A percentile compares a stretch with the other conserved stretches of the same genome.
phyloP scores from a whole-genome alignment of 2,888 invertebrate genomes.

The Mesopsocus fuscifrons region DNA sequence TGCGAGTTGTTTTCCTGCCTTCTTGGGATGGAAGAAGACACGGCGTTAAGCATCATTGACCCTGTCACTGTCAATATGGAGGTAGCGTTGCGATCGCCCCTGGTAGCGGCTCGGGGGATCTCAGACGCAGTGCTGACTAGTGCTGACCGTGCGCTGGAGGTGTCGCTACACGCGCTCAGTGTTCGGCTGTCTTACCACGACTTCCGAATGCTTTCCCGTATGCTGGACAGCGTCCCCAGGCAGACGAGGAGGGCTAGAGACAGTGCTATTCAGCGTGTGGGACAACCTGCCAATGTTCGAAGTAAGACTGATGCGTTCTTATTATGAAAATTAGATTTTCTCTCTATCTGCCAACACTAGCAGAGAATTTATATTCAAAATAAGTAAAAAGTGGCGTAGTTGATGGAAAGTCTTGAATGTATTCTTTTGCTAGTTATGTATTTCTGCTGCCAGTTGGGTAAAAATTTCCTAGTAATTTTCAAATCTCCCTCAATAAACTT shows the following conservation, averaged over 20 bases:
- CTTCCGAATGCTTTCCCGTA: slow-evolving; percentile 75
- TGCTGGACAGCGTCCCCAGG: slow-evolving; percentile 69
- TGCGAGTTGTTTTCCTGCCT: slow-evolving; percentile 88
- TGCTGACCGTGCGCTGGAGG: slow-evolving; percentile 23
- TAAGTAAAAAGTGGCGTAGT: too few species aligned
- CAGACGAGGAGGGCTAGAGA: slow-evolving; percentile 45
- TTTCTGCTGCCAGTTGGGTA: too few species aligned
- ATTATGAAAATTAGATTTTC: too few species aligned
- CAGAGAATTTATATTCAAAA: too few species aligned
- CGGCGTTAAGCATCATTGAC: slow-evolving; percentile 85
- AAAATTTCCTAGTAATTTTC: too few species aligned
- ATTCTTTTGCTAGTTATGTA: slow-evolving; percentile 11
- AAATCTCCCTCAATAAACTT: too few species aligned
- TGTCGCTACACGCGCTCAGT: slow-evolving; percentile 52
- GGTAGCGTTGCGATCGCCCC: slow-evolving; percentile 22
- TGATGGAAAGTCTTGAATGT: slow-evolving; percentile 11
- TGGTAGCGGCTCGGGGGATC: background rate
- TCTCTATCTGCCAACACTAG: too few species aligned
- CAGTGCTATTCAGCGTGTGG: slow-evolving; percentile 20
- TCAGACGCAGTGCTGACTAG: slow-evolving; percentile 5
- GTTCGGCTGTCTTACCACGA: slow-evolving; percentile 85
- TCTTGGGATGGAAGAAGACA: slow-evolving; percentile 77
- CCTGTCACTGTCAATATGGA: slow-evolving; percentile 71
- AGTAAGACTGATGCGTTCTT: slow-evolving; percentile 16
- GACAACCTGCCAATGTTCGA: slow-evolving; percentile 20